Evolutionary conservation across 2,797 vertebrate species (phyloP), one percentile per base, ranked within the genome.

Genomic region (Typhlichthys subterraneus): DNA sequence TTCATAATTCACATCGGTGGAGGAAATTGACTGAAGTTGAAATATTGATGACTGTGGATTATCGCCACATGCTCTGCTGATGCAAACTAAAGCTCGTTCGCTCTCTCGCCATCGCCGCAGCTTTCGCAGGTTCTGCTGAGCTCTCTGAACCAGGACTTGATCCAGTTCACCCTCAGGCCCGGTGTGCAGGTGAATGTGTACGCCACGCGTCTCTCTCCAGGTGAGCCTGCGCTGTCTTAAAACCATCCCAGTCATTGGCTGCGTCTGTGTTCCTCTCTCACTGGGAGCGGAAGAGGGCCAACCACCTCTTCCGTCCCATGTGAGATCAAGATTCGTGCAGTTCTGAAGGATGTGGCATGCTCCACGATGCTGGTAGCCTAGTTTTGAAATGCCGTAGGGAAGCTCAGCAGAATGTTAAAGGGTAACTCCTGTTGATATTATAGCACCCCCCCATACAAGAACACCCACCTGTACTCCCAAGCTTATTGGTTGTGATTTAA

Each of bases 81-180:
- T 2, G 50, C 77, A 85, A 78, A 88, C 79, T 1, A 59, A 73
- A 63, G 57, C 77, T 62, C 67, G 72, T 75, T 65, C 72, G 58
- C 76, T 77, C 70, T 74, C 64, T 77, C 80, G 65, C 71, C 81
- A 70, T 59, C 73, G 78, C 80, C 65, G 45, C 72, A 97, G 96
- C 93, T 97, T 80, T 94, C 94, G 59, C 93, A 95, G 82, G 78
- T 92, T 0, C 85, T 97, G 88, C 90, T 96, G 77, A 94, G 93
- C 86, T 95, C 95, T 81, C 87, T 97, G 84, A 97, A 96, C 75
- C 96, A 96, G 79, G 96, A 97, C 76, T 87, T 93, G 10, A 87
- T 97, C 72, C 92, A 94, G 86, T 96, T 97, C 76, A 91, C 94
- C 67, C 83, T 97, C 88, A 95, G 93, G 62, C 94, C 94, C 0